Evolutionary conservation across 2,888 invertebrate species (phyloP).

Genomic region (Phalera bucephala): DNA sequence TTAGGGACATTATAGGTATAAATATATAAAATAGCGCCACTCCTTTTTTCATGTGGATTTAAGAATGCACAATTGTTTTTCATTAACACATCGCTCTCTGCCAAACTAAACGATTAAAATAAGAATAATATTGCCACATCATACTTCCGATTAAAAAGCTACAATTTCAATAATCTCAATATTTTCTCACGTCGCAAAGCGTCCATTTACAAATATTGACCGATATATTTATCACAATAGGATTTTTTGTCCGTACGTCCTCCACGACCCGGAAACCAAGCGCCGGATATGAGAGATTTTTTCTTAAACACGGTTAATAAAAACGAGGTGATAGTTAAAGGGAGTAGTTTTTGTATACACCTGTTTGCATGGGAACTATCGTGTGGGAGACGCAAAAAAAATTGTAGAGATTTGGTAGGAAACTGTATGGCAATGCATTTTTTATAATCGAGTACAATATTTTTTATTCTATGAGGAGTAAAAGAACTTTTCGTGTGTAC

Average conservation of each 20-base stretch:
- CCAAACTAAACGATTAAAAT: too few species aligned
- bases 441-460: too few species aligned
- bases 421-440: too few species aligned
- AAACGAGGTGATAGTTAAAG: conserved; percentile 67
- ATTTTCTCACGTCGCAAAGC: conserved; percentile 46
- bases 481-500: too few species aligned
- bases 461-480: too few species aligned
- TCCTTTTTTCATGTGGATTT: too few species aligned
- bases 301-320: conserved; percentile 47
- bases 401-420: conserved; percentile 42
- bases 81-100: too few species aligned
- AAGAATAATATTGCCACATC: too few species aligned
- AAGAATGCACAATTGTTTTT: too few species aligned
- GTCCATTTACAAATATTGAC: conserved; percentile 55
- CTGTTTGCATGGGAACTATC: conserved; percentile 69
- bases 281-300: conserved; percentile 66
- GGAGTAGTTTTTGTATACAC: conserved; percentile 68
- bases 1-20: too few species aligned
- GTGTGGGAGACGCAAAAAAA: conserved; percentile 43
- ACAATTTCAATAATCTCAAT: conserved; percentile 9
- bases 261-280: conserved; percentile 67
- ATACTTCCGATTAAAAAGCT: conserved; percentile 2
- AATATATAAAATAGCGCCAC: too few species aligned
- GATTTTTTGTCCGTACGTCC: conserved; percentile 46
- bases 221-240: conserved; percentile 47